These are phyloP conservation scores for Teleogryllus occipitalis DNA, from an alignment of 1,140 invertebrate genomes.

Conservation along the genomic window DNA sequence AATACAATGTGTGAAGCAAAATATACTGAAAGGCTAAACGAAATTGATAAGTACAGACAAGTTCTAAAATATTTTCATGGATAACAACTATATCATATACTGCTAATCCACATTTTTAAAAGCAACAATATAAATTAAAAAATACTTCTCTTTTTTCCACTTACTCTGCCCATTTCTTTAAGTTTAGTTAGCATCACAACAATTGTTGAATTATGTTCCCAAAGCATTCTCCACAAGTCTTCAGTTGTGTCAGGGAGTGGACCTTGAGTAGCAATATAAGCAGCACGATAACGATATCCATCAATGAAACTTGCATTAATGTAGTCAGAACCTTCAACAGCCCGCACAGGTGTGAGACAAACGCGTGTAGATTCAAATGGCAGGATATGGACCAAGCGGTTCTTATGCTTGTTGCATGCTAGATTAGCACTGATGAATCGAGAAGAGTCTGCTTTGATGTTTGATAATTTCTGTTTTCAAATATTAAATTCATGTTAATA, in stretches of 20 bases:
- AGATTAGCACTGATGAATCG: constrained; percentile 93
- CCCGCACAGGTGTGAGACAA: constrained; percentile 81
- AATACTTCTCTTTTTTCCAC: constrained; percentile 30
- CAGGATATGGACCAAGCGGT: constrained; percentile 92
- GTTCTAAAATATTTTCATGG: too few species aligned
- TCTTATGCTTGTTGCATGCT: constrained; percentile 96
- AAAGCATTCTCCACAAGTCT: constrained; percentile 99
- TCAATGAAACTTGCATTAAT: constrained; percentile 99
- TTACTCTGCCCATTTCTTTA: constrained; percentile 91
- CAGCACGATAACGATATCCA: constrained; percentile 81
- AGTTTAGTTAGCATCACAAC: constrained; percentile 98
- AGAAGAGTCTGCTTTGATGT: constrained; percentile 88
- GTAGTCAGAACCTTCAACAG: constrained; percentile 94
- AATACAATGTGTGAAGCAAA: too few species aligned
- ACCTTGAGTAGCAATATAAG: constrained; percentile 98
- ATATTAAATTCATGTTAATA: background rate
- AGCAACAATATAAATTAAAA: too few species aligned
- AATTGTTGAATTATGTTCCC: constrained; percentile 99
- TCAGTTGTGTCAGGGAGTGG: constrained; percentile 92
- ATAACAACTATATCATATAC: too few species aligned
- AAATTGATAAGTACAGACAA: too few species aligned
- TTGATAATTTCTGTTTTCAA: constrained; percentile 66
- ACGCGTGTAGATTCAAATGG: constrained; percentile 95
- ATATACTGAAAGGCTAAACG: too few species aligned
- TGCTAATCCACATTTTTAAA: too few species aligned